Evolutionary conservation across 2,113 vertebrate genomes (phyloP).

Genomic region (Hypomesus transpacificus): DNA sequence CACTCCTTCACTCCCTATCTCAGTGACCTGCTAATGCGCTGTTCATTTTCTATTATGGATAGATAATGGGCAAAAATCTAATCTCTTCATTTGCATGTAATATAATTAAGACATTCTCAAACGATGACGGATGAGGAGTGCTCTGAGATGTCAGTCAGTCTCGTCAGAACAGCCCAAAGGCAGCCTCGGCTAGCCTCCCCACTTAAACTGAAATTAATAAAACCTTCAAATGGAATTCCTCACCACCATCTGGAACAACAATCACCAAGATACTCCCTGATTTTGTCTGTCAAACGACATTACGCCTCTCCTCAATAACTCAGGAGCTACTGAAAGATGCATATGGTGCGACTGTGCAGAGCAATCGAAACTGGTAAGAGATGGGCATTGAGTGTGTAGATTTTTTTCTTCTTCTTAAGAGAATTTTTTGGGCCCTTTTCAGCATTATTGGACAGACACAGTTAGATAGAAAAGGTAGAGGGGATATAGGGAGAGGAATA

Average conservation of each 20-base stretch:
- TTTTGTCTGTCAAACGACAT: conserved; percentile 59
- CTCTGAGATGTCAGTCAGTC: conserved; percentile 92
- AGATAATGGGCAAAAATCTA: conserved; percentile 97
- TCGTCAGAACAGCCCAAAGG: conserved; percentile 85
- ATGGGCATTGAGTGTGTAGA: too few relatives aligned
- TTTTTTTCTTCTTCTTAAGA: too few relatives aligned
- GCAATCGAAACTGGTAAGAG: too few relatives aligned
- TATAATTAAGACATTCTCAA: conserved; percentile 97
- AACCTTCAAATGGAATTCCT: conserved; percentile 87
- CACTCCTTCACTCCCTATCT: conserved; percentile 82
- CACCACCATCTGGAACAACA: conserved; percentile 79
- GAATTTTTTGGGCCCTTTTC: too few relatives aligned
- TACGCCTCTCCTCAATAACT: conserved; percentile 33
- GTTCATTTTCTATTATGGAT: conserved; percentile 96
- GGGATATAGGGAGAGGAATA: too few relatives aligned
- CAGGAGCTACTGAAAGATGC: neutral
- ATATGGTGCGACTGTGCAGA: neutral
- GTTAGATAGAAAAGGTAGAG: too few relatives aligned
- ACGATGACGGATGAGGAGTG: conserved; percentile 96
- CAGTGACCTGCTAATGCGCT: conserved; percentile 92
- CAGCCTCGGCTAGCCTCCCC: conserved; percentile 80
- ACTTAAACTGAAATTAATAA: conserved; percentile 89
- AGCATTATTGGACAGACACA: too few relatives aligned
- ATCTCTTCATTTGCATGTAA: conserved; percentile 99
- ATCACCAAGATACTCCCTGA: conserved; percentile 75